Conservation (phyloP, 2,888 invertebrate genomes). For the Andrena bucephala region DNA sequence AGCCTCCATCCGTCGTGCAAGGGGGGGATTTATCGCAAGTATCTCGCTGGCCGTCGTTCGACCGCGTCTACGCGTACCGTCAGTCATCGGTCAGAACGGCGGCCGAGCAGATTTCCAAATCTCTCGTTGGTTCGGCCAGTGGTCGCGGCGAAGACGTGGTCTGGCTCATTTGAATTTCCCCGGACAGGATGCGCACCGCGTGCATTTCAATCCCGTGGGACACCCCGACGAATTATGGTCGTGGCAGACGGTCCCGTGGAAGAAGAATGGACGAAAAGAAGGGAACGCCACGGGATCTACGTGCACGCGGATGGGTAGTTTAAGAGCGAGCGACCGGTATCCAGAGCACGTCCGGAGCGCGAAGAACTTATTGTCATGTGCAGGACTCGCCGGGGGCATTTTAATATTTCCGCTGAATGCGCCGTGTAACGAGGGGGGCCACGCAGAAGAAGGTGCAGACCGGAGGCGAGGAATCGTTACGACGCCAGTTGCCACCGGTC, state of each 20-base stretch:
- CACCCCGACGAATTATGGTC: conserved; percentile 76
- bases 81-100: conserved; percentile 26
- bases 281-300: conserved; percentile 32
- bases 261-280: conserved; percentile 47
- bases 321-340: conserved; percentile 77
- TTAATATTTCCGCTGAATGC: conserved; percentile 81
- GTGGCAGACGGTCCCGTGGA: conserved; percentile 51
- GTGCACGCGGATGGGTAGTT: conserved; percentile 71
- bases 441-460: conserved; percentile 53
- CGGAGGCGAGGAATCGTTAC: conserved; percentile 66
- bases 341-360: conserved; percentile 82
- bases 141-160: neutral
- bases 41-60: conserved; percentile 12
- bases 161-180: conserved; percentile 77
- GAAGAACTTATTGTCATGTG: conserved; percentile 80
- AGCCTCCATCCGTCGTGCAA: too few relatives aligned
- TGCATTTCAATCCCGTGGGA: conserved; percentile 81
- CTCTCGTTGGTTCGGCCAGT: conserved; percentile 41
- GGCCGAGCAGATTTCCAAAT: conserved; percentile 68
- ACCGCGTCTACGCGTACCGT: conserved; percentile 29
- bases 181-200: conserved; percentile 82
- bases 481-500: conserved; percentile 70
- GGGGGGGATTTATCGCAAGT: conserved; percentile 24
- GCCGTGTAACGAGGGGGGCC: conserved; percentile 54
- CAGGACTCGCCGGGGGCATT: conserved; percentile 77